Evolutionary conservation across 2,797 vertebrate species (phyloP).

Genomic region (Gambusia yucatana): DNA sequence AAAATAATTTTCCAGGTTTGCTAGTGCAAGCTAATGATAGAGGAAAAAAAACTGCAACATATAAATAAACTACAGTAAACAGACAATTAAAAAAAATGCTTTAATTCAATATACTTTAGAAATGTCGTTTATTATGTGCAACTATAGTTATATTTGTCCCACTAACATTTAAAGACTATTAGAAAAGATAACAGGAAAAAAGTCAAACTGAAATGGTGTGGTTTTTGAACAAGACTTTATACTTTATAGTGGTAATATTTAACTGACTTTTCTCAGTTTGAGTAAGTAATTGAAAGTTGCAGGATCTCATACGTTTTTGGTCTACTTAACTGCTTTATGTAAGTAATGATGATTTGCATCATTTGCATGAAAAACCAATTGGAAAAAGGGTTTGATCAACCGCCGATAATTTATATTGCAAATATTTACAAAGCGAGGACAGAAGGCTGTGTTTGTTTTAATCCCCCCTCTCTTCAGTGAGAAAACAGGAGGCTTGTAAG

Average conservation of each 20-base stretch:
- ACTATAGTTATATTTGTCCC: not conserved
- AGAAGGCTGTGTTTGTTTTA: conserved; percentile 50
- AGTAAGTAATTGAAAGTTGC: not conserved
- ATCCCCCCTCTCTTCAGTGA: conserved; percentile 41
- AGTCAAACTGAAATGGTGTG: not conserved
- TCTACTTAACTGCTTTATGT: not conserved
- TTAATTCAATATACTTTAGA: not conserved
- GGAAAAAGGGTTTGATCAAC: conserved; percentile 16
- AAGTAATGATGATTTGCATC: not conserved
- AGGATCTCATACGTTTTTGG: not conserved
- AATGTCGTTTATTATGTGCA: not conserved
- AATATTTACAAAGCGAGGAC: conserved; percentile 40
- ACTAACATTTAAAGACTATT: not conserved
- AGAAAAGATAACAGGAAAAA: not conserved
- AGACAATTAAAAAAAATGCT: not conserved
- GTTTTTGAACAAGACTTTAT: not conserved
- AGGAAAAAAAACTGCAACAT: not conserved
- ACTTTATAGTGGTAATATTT: not conserved
- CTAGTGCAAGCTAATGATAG: not conserved
- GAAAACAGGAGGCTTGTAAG: conserved; percentile 47
- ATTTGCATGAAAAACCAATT: not conserved
- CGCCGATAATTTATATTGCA: conserved; percentile 17
- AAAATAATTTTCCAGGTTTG: not conserved
- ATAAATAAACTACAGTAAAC: not conserved
- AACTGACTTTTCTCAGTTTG: not conserved